Base-by-base conservation (phyloP, 2,888 invertebrate species). In the Amphipoea oculea region DNA sequence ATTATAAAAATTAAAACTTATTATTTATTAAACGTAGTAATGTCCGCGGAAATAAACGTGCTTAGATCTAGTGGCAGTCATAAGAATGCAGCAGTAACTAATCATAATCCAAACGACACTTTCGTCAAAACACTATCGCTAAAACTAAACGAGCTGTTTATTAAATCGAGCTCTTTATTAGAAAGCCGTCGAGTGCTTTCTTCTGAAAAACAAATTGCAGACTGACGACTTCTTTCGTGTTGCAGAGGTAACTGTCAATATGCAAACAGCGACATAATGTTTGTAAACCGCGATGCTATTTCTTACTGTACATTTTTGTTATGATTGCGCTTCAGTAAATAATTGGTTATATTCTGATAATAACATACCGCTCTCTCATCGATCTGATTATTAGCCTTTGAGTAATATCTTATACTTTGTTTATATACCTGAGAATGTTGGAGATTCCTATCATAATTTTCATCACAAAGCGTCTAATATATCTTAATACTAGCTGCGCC, bases 281-380 rank as follows among this genome's bases (percentile, higher is more conserved):
- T 96, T 96, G 92, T 94, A 96, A 96, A 96, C 95, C 95, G 83
- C 94, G 76, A 89, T 90, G 90, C 85, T 87, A 86, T 88, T 87
- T 91, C 90, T 92, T 91, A 76, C 86, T 88, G 86, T 90, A 94
- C 94, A 93, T 94, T 93, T 93, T 93, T 94, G 89, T 80, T 80
- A 78, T 94, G 93, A 93, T 90, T 94, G 90, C 90, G 86, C 80
- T 85, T 83, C 79, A 86, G 83, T 84, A 78, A 86, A 90, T 89
- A 89, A 88, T 90, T 82, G 87, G 79, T 84, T 85, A 81, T 83
- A 57, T 79, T 69, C 81, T 67, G 71, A 84, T 83, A 85, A 86
- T 86, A 85, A 86, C 79, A 89, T 76, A 71, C 60, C 67, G 54
- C 73, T 81, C 70, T 86, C 79, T 84, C 77, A 73, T 69, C 69